Evolutionary conservation across 2,113 vertebrate genomes (phyloP), one percentile per base, ranked within the genome.

Genomic region (Thalassoma bifasciatum): DNA sequence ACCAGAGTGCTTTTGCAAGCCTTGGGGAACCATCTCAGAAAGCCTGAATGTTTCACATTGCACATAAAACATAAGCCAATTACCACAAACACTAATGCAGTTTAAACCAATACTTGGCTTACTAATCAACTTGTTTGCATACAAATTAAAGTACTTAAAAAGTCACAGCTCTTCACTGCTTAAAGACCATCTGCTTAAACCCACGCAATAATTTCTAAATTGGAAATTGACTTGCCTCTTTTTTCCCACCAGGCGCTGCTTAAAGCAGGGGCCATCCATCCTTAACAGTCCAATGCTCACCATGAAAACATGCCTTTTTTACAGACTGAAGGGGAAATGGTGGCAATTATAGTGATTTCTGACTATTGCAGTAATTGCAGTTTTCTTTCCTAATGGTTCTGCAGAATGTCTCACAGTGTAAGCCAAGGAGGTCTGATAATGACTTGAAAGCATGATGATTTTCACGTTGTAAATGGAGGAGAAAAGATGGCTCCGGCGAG

Each of bases 121-220:
- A 62, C 71, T 91, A 91, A 91, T 91, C 79, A 88, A 89, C 84
- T 91, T 91, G 86, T 88, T 92, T 90, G 88, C 85, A 91, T 91
- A 89, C 83, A 92, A 89, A 90, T 92, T 77, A 86, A 89, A 87
- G 75, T 87, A 61, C 86, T 91, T 91, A 83, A 87, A 86, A 89
- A 86, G 85, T 85, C 78, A 75, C 79, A 85, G 77, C 65, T 83
- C 77, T 82, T 87, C 71, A 59, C 68, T 80, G 63, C 82, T 88
- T 85, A 86, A 86, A 89, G 81, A 85, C 68, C 87, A 82, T 86
- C 83, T 76, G 74, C 85, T 86, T 89, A 77, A 86, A 88, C 72
- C 73, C 86, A 63, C 11, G 34, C 70, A 79, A 74, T 87, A 68
- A 82, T 85, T 79, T 70, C 66, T 74, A 88, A 90, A 91, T 89